Base-by-base conservation (phyloP, 2,888 invertebrate genomes). In the Temnothorax ravouxi region DNA sequence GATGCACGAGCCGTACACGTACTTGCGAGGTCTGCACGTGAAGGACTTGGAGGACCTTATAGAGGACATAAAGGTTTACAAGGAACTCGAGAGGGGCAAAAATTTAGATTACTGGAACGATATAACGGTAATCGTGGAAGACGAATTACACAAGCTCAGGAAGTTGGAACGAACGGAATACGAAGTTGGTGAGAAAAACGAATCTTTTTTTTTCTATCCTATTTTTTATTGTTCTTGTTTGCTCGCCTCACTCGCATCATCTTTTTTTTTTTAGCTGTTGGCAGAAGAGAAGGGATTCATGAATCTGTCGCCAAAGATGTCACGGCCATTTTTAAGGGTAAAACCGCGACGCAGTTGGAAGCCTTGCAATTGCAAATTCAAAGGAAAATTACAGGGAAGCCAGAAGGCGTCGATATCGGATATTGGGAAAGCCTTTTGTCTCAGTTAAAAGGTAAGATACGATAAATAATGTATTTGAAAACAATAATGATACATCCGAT, bases 1-100 rank as follows among this genome's bases (percentile, higher is more conserved):
- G 95, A 98, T 99, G 98, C 99, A 99, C 93, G 99, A 99, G 94
- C 99, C 99, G 0, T 99, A 99, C 94, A 98, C 98, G 0, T 99
- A 99, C 94, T 96, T 99, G 0, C 98, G 98, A 93, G 99, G 99
- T 0, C 95, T 99, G 81, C 97, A 97, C 21, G 96, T 97, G 8
- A 97, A 97, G 89, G 99, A 99, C 95, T 95, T 99, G 34, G 99
- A 99, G 94, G 99, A 99, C 95, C 95, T 99, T 21, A 96, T 99
- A 0, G 99, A 98, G 91, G 99, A 99, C 93, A 99, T 99, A 83
- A 98, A 98, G 95, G 98, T 98, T 11, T 99, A 99, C 95, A 97
- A 98, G 94, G 98, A 99, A 95, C 95, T 99, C 91, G 99, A 99
- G 95, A 97, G 97, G 92, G 97, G 97, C 11, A 97, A 97, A 89